Evolutionary conservation across 1,140 invertebrate genomes (phyloP).

Genomic region (Heterodera carotae): DNA sequence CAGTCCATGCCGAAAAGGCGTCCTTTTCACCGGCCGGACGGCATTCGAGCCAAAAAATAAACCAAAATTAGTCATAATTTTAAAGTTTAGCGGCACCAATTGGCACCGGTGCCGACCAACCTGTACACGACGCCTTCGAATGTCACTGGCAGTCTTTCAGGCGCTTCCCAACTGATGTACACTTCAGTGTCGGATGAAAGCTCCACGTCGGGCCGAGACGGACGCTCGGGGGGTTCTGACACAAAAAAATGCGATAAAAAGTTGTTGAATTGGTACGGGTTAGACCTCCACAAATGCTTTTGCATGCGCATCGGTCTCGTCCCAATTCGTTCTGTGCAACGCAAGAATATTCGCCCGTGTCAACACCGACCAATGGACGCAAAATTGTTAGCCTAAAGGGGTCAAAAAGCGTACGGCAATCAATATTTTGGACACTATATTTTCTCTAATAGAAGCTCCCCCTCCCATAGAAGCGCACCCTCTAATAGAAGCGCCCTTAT

Average conservation of each 20-base stretch:
- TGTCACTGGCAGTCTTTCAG: conserved; percentile 75
- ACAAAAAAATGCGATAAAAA: conserved; percentile 60
- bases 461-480: no score
- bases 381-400: conserved; percentile 48
- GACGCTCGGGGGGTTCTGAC: conserved; percentile 77
- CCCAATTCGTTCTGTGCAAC: conserved; percentile 81
- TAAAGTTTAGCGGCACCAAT: not conserved
- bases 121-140: conserved; percentile 72
- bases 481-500: no score
- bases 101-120: not conserved
- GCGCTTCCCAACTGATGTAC: conserved; percentile 76
- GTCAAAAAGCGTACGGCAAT: not conserved
- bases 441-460: no score
- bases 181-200: conserved; percentile 83
- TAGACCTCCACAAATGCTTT: conserved; percentile 68
- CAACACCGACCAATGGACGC: conserved; percentile 60
- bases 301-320: conserved; percentile 68
- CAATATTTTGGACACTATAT: not conserved
- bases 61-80: not conserved
- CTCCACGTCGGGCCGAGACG: conserved; percentile 81
- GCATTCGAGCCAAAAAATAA: conserved; percentile 71
- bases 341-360: conserved; percentile 88
- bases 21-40: conserved; percentile 68
- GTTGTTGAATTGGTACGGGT: not conserved
- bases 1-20: conserved; percentile 73